Evolutionary conservation across 2,888 invertebrate genomes (phyloP).

Genomic region (Microplitis deprimator): DNA sequence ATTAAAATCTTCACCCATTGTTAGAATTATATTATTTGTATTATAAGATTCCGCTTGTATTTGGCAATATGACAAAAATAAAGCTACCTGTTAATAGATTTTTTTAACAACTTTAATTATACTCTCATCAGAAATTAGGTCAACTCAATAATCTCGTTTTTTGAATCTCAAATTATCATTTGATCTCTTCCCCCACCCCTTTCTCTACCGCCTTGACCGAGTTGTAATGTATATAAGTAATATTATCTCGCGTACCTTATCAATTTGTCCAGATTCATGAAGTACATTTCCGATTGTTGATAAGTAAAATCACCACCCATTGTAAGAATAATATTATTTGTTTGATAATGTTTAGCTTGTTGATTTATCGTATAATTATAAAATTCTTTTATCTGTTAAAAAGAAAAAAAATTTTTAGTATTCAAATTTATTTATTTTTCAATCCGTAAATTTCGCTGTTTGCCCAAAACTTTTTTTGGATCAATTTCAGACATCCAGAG

Average conservation of each 20-base stretch:
- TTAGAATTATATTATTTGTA: constrained; percentile 85
- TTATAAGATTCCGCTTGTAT: constrained; percentile 74
- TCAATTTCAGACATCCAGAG: background rate
- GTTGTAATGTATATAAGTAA: constrained; percentile 14
- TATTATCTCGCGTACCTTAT: constrained; percentile 76
- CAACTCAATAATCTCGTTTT: constrained; percentile 25
- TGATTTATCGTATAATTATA: constrained; percentile 73
- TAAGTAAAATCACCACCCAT: constrained; percentile 96
- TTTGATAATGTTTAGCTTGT: constrained; percentile 76
- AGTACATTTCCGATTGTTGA: constrained; percentile 86
- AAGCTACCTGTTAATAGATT: constrained; percentile 72
- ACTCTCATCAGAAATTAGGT: background rate
- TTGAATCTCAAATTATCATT: constrained; percentile 44
- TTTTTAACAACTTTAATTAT: background rate
- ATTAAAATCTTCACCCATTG: constrained; percentile 95
- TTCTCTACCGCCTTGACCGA: too few relatives aligned
- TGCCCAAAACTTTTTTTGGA: background rate
- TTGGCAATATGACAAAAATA: constrained; percentile 74
- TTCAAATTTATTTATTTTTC: background rate
- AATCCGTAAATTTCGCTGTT: background rate
- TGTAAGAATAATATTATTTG: constrained; percentile 85
- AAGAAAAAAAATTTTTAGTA: background rate
- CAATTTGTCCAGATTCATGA: constrained; percentile 87
- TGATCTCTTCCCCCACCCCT: too few relatives aligned
- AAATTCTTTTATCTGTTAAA: constrained; percentile 67